phyloP scores from a whole-genome alignment of 2,888 invertebrate genomes.

The Anodontia alba region DNA sequence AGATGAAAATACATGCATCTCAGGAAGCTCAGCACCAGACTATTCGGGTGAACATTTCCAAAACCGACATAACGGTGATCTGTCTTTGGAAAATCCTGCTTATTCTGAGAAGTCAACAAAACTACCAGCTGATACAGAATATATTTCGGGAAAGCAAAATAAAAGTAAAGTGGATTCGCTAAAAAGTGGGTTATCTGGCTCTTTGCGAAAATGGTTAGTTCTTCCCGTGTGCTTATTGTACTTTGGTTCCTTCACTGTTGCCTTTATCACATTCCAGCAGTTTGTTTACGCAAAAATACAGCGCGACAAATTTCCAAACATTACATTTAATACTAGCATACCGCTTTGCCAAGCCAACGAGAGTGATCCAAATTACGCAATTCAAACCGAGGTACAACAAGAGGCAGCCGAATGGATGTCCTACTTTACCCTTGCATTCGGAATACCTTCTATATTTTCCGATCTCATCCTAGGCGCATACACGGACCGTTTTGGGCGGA shows the following conservation, averaged over 20 bases:
- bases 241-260: conserved; percentile 34
- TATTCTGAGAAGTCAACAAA: too few species aligned
- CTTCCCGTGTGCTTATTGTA: conserved; percentile 53
- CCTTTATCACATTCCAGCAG: conserved; percentile 26
- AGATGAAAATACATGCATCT: too few species aligned
- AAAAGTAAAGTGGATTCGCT: too few species aligned
- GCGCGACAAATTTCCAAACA: conserved; percentile 41
- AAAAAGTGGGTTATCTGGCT: too few species aligned
- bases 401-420: conserved; percentile 42
- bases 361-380: conserved; percentile 43
- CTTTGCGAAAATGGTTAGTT: conserved; percentile 41
- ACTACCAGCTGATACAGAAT: too few species aligned
- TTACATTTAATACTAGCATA: conserved; percentile 21
- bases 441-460: conserved; percentile 53
- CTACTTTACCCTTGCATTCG: conserved; percentile 41
- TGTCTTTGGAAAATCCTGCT: too few species aligned
- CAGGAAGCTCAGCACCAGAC: too few species aligned
- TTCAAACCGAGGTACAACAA: conserved; percentile 49
- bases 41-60: too few species aligned
- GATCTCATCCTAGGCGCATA: conserved; percentile 56
- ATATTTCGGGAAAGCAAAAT: too few species aligned
- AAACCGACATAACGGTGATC: too few species aligned
- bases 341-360: conserved; percentile 39
- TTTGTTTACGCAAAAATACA: conserved; percentile 48
- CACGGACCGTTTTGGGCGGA: conserved; percentile 63